These are phyloP conservation scores for Trichonephila clavata DNA, from an alignment of 1,140 invertebrate species.

Conservation along the genomic window DNA sequence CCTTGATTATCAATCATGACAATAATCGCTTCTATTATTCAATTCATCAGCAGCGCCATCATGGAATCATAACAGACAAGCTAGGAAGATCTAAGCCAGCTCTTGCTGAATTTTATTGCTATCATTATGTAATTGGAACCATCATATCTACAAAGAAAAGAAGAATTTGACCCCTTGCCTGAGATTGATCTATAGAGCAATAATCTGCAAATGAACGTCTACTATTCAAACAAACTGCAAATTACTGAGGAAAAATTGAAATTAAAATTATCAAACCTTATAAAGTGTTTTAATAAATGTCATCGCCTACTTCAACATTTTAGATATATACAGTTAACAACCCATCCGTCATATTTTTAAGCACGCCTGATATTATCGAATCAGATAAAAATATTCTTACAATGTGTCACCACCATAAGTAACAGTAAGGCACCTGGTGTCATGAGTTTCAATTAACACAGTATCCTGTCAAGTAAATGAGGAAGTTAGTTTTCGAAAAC, in stretches of 20 bases:
- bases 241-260: no score
- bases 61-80: constrained; percentile 57
- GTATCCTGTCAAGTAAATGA: background rate
- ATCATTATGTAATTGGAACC: background rate
- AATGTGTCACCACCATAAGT: background rate
- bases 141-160: background rate
- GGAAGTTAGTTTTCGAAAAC: background rate
- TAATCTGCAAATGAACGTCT: background rate
- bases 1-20: constrained; percentile 24
- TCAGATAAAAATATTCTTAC: background rate
- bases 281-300: no score
- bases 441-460: background rate
- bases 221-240: background rate
- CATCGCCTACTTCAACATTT: background rate
- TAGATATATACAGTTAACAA: background rate
- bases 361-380: background rate
- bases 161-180: background rate
- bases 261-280: no score
- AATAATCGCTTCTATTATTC: background rate
- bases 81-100: constrained; percentile 59
- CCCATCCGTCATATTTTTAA: background rate
- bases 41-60: constrained; percentile 16
- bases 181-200: background rate
- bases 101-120: constrained; percentile 30
- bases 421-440: background rate